A percentile compares a stretch with the other conserved stretches of the same genome.
phyloP scores from a whole-genome alignment of 2,888 invertebrate genomes.

The Amiota mariae region DNA sequence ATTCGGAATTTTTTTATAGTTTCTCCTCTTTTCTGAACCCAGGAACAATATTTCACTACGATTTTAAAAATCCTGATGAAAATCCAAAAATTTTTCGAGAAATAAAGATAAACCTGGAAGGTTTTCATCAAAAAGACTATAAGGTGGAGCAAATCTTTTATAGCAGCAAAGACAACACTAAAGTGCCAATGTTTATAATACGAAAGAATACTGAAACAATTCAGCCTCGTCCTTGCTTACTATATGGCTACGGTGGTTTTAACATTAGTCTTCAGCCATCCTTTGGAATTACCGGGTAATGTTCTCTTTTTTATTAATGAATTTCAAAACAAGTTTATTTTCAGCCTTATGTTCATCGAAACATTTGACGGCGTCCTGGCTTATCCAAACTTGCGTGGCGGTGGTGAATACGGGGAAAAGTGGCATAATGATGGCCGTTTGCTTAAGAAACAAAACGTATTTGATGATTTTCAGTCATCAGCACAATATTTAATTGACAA shows the following conservation, averaged over 20 bases:
- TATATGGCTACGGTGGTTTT: slow-evolving; percentile 99
- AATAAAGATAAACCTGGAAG: slow-evolving; percentile 85
- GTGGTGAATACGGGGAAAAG: slow-evolving; percentile 97
- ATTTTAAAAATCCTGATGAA: slow-evolving; percentile 80
- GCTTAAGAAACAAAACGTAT: slow-evolving; percentile 95
- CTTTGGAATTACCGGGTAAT: slow-evolving; percentile 86
- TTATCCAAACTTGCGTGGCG: slow-evolving; percentile 95
- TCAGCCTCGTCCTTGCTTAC: slow-evolving; percentile 82
- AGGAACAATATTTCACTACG: slow-evolving; percentile 86
- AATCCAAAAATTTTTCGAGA: slow-evolving; percentile 84
- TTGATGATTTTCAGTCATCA: slow-evolving; percentile 95
- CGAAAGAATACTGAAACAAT: slow-evolving; percentile 77
- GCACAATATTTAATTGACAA: slow-evolving; percentile 89
- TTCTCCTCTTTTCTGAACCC: slow-evolving; percentile 96
- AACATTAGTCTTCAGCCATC: slow-evolving; percentile 92
- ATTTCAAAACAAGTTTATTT: background rate
- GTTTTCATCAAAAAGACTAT: slow-evolving; percentile 85
- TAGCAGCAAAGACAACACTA: slow-evolving; percentile 91
- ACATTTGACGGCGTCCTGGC: slow-evolving; percentile 92
- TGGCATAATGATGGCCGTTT: slow-evolving; percentile 97
- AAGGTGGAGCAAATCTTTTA: slow-evolving; percentile 94
- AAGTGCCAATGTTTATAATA: slow-evolving; percentile 96
- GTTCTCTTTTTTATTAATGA: background rate
- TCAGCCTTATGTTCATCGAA: slow-evolving; percentile 85
- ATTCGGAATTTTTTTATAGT: slow-evolving; percentile 92